These are phyloP conservation scores for Ophonus ardosiacus DNA, from an alignment of 2,888 invertebrate genomes.

Conservation along the genomic window DNA sequence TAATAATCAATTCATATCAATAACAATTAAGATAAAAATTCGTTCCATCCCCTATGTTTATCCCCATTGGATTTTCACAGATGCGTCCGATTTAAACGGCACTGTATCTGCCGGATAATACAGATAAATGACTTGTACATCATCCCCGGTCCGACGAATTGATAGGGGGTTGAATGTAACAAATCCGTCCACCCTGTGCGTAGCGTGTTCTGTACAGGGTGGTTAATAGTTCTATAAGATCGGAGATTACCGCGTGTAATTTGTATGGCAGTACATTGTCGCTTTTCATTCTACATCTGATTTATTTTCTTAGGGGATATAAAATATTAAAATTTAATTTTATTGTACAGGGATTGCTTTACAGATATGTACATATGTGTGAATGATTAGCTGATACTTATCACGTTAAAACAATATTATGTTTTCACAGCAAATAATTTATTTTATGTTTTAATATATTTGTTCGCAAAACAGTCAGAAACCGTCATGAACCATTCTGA, in stretches of 20 bases:
- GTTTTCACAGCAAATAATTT: no score
- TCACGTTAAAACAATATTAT: no score
- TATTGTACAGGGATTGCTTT: constrained; percentile 20
- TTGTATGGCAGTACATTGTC: constrained; percentile 53
- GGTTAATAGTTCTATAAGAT: constrained; percentile 63
- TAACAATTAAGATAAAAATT: constrained; percentile 62
- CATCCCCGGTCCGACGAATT: constrained; percentile 45
- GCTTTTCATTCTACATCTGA: constrained; percentile 48
- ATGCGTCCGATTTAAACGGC: constrained; percentile 55
- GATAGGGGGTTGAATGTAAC: constrained; percentile 41
- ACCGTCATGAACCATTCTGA: no score
- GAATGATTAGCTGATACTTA: not conserved
- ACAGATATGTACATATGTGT: not conserved
- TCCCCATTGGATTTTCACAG: constrained; percentile 36
- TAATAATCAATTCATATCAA: constrained; percentile 55
- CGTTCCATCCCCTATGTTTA: constrained; percentile 33
- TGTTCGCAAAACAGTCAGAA: no score
- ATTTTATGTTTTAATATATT: no score
- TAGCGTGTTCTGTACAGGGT: constrained; percentile 40
- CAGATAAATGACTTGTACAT: constrained; percentile 62
- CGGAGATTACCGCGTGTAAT: constrained; percentile 59
- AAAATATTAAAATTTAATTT: constrained; percentile 50
- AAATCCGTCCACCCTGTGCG: constrained; percentile 53
- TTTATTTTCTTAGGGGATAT: constrained; percentile 53
- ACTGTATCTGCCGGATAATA: constrained; percentile 56